These are phyloP conservation scores for Polyploca ridens DNA, from an alignment of 2,888 invertebrate species.

Conservation along the genomic window DNA sequence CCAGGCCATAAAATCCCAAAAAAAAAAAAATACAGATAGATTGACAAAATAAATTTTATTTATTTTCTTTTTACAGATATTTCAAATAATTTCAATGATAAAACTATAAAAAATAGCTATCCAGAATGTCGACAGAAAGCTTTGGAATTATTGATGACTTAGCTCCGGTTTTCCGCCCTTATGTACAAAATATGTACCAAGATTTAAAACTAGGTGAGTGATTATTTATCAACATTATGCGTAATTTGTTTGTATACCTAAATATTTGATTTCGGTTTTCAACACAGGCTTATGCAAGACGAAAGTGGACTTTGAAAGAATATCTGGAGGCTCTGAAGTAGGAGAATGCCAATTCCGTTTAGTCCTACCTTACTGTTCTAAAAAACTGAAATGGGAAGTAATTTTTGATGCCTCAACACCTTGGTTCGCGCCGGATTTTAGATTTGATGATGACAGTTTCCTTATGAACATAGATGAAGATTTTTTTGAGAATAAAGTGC, in stretches of 20 bases:
- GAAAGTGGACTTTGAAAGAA: constrained; percentile 75
- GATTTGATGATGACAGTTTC: constrained; percentile 89
- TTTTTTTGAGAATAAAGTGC: constrained; percentile 79
- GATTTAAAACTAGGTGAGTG: constrained; percentile 75
- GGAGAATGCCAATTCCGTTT: constrained; percentile 85
- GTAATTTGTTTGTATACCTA: background rate
- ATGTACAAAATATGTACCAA: constrained; percentile 71
- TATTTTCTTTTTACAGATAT: too few species aligned
- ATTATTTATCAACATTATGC: too few species aligned
- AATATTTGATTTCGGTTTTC: background rate
- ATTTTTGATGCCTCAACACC: constrained; percentile 86
- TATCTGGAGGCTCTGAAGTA: constrained; percentile 58
- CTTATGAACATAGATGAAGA: constrained; percentile 84
- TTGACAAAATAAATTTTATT: too few species aligned
- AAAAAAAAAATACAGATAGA: too few species aligned
- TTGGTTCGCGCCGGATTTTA: constrained; percentile 90
- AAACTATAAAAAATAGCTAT: background rate
- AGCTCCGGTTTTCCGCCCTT: constrained; percentile 73
- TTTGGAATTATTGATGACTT: constrained; percentile 66
- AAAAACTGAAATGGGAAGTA: constrained; percentile 87
- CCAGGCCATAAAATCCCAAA: too few species aligned
- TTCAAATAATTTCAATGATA: too few species aligned
- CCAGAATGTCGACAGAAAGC: constrained; percentile 53
- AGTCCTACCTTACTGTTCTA: constrained; percentile 88
- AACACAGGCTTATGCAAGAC: constrained; percentile 73